Evolutionary conservation across 2,888 invertebrate species (phyloP).

Genomic region (Proisotoma minuta): DNA sequence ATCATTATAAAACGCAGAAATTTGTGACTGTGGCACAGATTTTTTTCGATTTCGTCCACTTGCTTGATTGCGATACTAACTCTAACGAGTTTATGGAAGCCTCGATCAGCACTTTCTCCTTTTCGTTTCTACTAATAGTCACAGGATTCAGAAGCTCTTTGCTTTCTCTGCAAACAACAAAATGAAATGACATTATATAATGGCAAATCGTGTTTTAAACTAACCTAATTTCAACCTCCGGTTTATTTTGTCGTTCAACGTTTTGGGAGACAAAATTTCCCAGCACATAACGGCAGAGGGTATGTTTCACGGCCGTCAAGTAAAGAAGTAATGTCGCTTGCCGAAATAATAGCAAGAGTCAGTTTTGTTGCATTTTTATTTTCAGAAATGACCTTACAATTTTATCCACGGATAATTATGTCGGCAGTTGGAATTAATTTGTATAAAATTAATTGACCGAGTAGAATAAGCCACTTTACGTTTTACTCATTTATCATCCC

Average conservation of each 20-base stretch:
- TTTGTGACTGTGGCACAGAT: constrained; percentile 83
- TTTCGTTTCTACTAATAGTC: constrained; percentile 92
- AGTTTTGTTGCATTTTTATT: not conserved
- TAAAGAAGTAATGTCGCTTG: constrained; percentile 93
- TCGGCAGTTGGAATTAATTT: no score
- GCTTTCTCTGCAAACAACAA: constrained; percentile 61
- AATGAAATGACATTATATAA: not conserved
- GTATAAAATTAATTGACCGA: no score
- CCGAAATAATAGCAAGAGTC: constrained; percentile 49
- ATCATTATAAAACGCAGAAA: constrained; percentile 99
- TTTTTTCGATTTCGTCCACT: constrained; percentile 88
- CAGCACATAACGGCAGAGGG: constrained; percentile 96
- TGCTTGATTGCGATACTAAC: constrained; percentile 97
- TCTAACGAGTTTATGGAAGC: constrained; percentile 96
- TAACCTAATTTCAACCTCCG: constrained; percentile 86
- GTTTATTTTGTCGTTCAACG: constrained; percentile 98
- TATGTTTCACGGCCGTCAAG: constrained; percentile 87
- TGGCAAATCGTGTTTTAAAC: not conserved
- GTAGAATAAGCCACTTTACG: no score
- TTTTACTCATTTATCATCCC: no score
- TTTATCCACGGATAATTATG: no score
- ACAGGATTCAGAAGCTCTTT: constrained; percentile 94
- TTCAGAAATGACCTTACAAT: no score
- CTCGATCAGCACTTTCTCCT: constrained; percentile 94
- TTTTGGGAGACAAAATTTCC: constrained; percentile 98